Evolutionary conservation across 2,888 invertebrate species (phyloP).

Genomic region (Drosophila tripunctata): DNA sequence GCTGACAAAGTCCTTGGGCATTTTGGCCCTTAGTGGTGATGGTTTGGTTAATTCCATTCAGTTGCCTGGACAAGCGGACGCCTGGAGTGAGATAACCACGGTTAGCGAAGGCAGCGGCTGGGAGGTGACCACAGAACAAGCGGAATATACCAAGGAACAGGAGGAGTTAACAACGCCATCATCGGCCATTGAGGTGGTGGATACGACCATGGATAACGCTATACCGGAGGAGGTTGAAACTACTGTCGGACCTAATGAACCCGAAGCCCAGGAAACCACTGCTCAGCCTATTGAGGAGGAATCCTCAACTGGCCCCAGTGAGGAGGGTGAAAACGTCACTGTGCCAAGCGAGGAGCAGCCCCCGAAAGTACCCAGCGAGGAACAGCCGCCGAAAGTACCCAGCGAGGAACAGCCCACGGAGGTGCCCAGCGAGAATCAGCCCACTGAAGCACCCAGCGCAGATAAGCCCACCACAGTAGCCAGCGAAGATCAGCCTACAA

Average conservation of each 20-base stretch:
- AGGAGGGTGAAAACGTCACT: neutral
- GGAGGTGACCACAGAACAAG: slow-evolving; percentile 31
- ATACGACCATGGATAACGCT: slow-evolving; percentile 13
- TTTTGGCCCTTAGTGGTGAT: slow-evolving; percentile 53
- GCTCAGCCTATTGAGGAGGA: slow-evolving; percentile 1
- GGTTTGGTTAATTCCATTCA: slow-evolving; percentile 15
- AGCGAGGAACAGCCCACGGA: slow-evolving; percentile 2
- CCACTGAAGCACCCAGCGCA: neutral
- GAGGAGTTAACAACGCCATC: slow-evolving; percentile 3
- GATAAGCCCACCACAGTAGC: neutral
- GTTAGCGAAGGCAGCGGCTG: slow-evolving; percentile 57
- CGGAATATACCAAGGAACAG: slow-evolving; percentile 8
- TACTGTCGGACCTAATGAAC: slow-evolving; percentile 31
- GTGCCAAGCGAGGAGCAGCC: slow-evolving; percentile 10
- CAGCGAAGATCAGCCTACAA: neutral
- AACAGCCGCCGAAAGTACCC: neutral
- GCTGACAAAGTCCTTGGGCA: slow-evolving; percentile 62
- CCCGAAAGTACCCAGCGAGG: too few species aligned
- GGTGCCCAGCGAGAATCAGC: slow-evolving; percentile 13
- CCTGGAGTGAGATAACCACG: slow-evolving; percentile 44
- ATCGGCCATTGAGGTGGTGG: neutral
- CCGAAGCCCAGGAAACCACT: slow-evolving; percentile 28
- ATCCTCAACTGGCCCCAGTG: slow-evolving; percentile 6
- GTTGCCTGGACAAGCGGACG: slow-evolving; percentile 28
- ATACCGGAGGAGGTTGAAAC: slow-evolving; percentile 7